phyloP scores from a whole-genome alignment of 2,888 invertebrate genomes.

The Selenia dentaria region DNA sequence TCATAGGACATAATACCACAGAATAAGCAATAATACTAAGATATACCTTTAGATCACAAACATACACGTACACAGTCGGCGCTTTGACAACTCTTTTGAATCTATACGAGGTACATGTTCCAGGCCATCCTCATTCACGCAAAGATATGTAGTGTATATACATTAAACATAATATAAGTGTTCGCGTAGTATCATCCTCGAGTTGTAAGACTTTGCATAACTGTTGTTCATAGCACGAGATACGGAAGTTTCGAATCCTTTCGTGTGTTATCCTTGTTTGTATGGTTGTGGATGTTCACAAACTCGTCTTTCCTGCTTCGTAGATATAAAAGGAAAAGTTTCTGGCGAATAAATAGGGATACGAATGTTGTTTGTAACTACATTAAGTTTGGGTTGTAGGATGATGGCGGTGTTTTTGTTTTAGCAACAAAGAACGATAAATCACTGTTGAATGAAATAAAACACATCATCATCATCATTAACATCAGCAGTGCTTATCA shows the following conservation, averaged over 20 bases:
- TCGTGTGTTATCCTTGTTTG: slow-evolving; percentile 32
- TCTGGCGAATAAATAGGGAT: slow-evolving; percentile 26
- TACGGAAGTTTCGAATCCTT: slow-evolving; percentile 48
- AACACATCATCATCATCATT: no score
- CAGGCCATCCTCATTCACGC: slow-evolving; percentile 1
- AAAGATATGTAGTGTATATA: no score
- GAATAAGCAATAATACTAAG: no score
- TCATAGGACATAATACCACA: no score
- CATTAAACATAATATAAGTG: no score
- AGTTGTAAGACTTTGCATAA: slow-evolving; percentile 35
- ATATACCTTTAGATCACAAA: no score
- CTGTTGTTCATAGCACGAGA: slow-evolving; percentile 40
- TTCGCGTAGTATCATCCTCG: slow-evolving; percentile 1
- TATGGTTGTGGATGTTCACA: slow-evolving; percentile 32
- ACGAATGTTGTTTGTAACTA: slow-evolving; percentile 17
- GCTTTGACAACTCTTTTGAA: neutral
- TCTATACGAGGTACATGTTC: slow-evolving; percentile 18
- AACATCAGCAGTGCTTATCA: no score
- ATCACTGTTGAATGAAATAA: no score
- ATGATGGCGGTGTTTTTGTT: neutral
- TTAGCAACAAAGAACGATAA: no score
- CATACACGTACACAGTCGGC: neutral
- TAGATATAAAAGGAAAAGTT: slow-evolving; percentile 23
- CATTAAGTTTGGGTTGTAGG: neutral
- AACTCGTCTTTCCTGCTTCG: slow-evolving; percentile 24